A percentile compares a stretch with the other conserved stretches of the same genome.
phyloP scores from a whole-genome alignment of 1,140 invertebrate genomes.

The Harpegnathos saltator region DNA sequence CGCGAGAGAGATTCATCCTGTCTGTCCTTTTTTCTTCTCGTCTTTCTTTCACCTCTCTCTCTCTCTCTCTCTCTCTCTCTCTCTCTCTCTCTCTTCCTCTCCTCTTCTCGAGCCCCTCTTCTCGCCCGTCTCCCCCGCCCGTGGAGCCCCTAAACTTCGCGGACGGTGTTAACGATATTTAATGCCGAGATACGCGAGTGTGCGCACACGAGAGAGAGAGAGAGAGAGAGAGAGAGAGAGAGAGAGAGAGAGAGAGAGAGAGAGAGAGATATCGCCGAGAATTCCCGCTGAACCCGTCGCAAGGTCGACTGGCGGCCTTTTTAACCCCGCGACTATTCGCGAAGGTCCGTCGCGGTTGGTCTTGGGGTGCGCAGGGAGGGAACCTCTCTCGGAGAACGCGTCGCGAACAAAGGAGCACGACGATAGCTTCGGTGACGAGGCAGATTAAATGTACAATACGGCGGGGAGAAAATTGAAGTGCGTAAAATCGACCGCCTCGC shows the following conservation, averaged over 20 bases:
- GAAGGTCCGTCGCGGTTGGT: background rate
- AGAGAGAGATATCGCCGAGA: conserved; percentile 15
- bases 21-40: background rate
- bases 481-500: background rate
- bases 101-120: background rate
- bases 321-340: conserved; percentile 31
- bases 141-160: conserved; percentile 26
- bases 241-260: no score
- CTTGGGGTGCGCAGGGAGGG: background rate
- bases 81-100: background rate
- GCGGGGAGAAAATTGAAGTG: background rate
- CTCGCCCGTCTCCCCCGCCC: background rate
- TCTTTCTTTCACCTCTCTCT: background rate
- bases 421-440: conserved; percentile 1
- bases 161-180: conserved; percentile 55
- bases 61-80: background rate
- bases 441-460: background rate
- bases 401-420: background rate
- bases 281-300: conserved; percentile 34
- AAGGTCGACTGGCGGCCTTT: conserved; percentile 25
- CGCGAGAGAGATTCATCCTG: conserved; percentile 53
- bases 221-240: no score
- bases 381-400: background rate
- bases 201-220: no score
- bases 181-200: conserved; percentile 39